A percentile compares a stretch with the other conserved stretches of the same genome.
phyloP scores from a whole-genome alignment of 2,888 invertebrate genomes.

The Tachina lurida region DNA sequence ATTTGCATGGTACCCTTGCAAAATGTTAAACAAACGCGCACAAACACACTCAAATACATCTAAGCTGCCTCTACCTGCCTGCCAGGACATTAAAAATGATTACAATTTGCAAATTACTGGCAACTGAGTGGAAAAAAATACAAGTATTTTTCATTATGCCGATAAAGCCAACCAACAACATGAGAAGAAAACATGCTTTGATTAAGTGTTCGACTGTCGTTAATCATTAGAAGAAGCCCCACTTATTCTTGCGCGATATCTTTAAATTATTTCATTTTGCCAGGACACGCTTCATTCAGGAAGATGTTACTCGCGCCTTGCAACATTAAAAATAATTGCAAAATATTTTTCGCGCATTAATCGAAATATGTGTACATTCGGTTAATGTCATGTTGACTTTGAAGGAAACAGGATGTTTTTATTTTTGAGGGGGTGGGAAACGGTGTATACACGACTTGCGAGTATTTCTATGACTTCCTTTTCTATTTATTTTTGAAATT shows the following conservation, averaged over 20 bases:
- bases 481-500: conserved; percentile 38
- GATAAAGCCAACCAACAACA: conserved; percentile 46
- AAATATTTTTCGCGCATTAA: conserved; percentile 69
- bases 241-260: conserved; percentile 8
- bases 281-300: conserved; percentile 48
- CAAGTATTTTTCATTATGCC: conserved; percentile 39
- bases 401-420: conserved; percentile 48
- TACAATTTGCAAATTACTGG: conserved; percentile 59
- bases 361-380: conserved; percentile 58
- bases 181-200: conserved; percentile 72
- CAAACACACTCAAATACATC: not conserved
- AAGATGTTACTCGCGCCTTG: conserved; percentile 66
- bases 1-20: conserved; percentile 18
- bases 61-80: not conserved
- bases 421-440: not conserved
- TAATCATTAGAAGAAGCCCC: conserved; percentile 49
- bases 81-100: conserved; percentile 51
- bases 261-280: conserved; percentile 19
- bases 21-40: conserved; percentile 2
- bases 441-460: conserved; percentile 29
- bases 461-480: conserved; percentile 69
- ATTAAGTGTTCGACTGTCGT: conserved; percentile 72
- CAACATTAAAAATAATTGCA: conserved; percentile 71
- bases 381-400: conserved; percentile 62
- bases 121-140: conserved; percentile 10